Conservation (phyloP, 2,888 invertebrate genomes). For the Drosophila conformis region DNA sequence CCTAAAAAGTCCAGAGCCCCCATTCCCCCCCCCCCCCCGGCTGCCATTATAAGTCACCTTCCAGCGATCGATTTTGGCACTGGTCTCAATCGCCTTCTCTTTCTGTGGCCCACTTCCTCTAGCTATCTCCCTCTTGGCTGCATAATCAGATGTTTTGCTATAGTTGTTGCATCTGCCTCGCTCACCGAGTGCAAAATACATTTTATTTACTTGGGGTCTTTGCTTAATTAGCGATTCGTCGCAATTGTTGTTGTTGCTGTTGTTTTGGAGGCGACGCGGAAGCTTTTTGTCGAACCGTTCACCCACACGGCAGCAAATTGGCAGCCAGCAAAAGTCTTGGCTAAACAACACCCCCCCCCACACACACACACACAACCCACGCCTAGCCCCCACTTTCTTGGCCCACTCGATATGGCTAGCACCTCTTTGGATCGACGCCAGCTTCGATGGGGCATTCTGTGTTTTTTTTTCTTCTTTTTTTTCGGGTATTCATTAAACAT, state of each 20-base stretch:
- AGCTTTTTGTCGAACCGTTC: slow-evolving; percentile 44
- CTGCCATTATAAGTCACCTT: background rate
- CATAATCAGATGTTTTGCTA: background rate
- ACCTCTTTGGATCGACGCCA: slow-evolving; percentile 52
- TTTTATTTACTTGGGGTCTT: slow-evolving; percentile 67
- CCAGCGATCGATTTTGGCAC: background rate
- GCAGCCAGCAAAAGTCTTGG: slow-evolving; percentile 21
- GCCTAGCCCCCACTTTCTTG: background rate
- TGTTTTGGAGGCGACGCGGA: slow-evolving; percentile 49
- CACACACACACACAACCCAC: slow-evolving; percentile 1
- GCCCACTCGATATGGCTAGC: slow-evolving; percentile 13
- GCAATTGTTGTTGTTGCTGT: slow-evolving; percentile 23
- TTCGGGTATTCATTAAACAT: background rate
- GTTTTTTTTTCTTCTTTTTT: slow-evolving; percentile 48
- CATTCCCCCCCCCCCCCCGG: background rate
- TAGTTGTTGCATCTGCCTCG: slow-evolving; percentile 21
- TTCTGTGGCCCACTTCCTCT: background rate
- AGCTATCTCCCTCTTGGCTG: background rate
- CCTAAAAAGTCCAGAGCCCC: background rate
- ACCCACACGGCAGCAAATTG: slow-evolving; percentile 48
- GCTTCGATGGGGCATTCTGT: slow-evolving; percentile 37
- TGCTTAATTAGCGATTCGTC: slow-evolving; percentile 71
- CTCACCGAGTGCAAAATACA: slow-evolving; percentile 63
- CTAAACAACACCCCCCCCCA: slow-evolving; percentile 3
- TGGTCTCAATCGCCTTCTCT: background rate